A percentile compares a stretch with the other conserved stretches of the same genome.
Conservation (phyloP, 37 sponge, comb jelly and placozoan species). For the Halisarca cf. caerulea region DNA sequence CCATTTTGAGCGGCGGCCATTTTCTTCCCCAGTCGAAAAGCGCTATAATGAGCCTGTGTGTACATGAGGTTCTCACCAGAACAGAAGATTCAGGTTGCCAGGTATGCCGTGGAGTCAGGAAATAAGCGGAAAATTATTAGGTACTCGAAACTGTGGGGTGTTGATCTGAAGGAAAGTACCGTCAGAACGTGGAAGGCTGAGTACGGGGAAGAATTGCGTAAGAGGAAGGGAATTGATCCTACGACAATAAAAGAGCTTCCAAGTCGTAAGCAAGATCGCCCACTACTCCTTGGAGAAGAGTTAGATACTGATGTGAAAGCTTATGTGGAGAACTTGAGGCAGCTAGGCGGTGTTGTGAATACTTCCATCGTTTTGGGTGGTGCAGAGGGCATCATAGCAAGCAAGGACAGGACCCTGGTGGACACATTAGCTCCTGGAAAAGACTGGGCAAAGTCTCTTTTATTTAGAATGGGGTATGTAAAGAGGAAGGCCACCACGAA, state of each 20-base stretch:
- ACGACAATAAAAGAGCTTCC: not conserved
- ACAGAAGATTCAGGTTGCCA: not conserved
- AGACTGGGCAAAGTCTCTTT: slow-evolving; percentile 11
- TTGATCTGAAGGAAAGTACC: not conserved
- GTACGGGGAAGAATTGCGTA: not conserved
- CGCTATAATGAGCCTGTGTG: too few relatives aligned
- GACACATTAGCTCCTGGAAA: not conserved
- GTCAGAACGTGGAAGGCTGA: not conserved
- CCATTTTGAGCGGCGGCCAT: too few relatives aligned
- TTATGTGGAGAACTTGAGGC: not conserved
- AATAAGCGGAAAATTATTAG: not conserved
- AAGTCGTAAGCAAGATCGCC: not conserved
- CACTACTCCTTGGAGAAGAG: not conserved
- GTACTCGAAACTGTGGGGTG: not conserved
- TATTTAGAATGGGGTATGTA: slow-evolving; percentile 24
- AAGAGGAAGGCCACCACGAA: slow-evolving; percentile 14
- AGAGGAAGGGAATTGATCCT: not conserved
- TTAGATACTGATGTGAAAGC: not conserved
- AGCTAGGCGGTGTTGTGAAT: slow-evolving; percentile 12
- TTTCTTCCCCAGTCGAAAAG: too few relatives aligned
- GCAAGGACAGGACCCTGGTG: not conserved
- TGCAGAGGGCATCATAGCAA: not conserved
- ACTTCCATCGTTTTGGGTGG: slow-evolving; percentile 29
- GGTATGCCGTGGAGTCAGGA: not conserved
- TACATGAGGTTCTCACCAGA: too few relatives aligned